Percentiles rank a stretch among this genome's conserved stretches.
These are phyloP conservation scores for Psephotus haematonotus DNA, from an alignment of 2,113 vertebrate genomes.

Conservation along the genomic window DNA sequence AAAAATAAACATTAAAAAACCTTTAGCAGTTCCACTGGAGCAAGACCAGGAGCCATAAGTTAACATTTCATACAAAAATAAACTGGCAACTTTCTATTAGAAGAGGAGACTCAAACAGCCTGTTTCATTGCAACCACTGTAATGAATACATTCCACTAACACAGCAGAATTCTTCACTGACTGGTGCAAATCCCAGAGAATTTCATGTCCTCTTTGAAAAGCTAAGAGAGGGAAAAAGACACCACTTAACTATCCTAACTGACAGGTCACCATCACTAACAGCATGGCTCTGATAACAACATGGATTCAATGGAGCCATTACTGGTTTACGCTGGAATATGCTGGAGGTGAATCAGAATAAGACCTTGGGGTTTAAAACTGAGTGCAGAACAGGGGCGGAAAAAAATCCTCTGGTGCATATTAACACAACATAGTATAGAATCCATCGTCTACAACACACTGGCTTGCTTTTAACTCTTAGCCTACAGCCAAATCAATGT, in stretches of 20 bases:
- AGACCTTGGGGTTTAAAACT: not conserved
- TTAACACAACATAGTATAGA: not conserved
- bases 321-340: not conserved
- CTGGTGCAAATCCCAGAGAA: not conserved
- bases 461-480: conserved; percentile 12
- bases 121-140: not conserved
- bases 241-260: not conserved
- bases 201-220: not conserved
- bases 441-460: not conserved
- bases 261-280: not conserved
- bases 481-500: conserved; percentile 20
- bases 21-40: not conserved
- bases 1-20: not conserved
- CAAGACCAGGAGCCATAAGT: not conserved
- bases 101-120: not conserved
- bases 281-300: not conserved
- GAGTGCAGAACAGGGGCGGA: not conserved
- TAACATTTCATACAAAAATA: not conserved
- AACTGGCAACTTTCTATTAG: not conserved
- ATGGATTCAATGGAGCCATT: not conserved
- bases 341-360: not conserved
- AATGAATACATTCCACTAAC: not conserved
- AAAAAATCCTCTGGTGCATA: not conserved
- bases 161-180: not conserved
- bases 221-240: not conserved